These are phyloP conservation scores for Cephalopachus bancanus DNA, from an alignment of 2,797 vertebrate genomes.

Conservation along the genomic window DNA sequence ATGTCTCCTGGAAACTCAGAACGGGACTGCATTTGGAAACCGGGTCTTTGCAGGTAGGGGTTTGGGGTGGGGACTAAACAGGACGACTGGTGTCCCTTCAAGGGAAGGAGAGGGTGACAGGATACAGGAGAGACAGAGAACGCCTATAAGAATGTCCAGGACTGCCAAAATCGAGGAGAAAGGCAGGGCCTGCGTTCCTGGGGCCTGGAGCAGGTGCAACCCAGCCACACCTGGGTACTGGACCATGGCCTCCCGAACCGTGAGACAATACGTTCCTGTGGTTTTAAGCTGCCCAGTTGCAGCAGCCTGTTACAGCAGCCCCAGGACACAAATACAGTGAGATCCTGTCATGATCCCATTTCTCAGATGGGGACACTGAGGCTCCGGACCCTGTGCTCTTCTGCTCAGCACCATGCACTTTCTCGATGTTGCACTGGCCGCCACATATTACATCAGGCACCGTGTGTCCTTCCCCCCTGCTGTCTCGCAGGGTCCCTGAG, in stretches of 20 bases:
- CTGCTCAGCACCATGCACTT: neutral
- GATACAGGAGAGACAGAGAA: neutral
- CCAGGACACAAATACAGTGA: too few species aligned
- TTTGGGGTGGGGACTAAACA: neutral
- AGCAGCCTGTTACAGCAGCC: neutral
- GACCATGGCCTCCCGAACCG: too few species aligned
- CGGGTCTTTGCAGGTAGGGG: neutral
- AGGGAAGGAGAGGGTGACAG: neutral
- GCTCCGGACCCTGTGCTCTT: neutral
- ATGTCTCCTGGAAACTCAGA: neutral
- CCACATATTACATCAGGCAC: neutral
- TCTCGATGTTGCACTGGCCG: neutral
- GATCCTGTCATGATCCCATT: neutral
- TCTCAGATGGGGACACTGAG: neutral
- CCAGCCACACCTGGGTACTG: neutral
- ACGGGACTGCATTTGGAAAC: neutral
- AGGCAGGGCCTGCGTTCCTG: neutral
- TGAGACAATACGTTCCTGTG: too few species aligned
- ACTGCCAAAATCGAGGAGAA: neutral
- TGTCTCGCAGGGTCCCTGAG: neutral
- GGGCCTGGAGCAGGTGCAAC: rapidly evolving
- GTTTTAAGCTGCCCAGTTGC: neutral
- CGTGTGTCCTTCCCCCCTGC: neutral
- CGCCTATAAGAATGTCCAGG: neutral
- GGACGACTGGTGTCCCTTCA: too few species aligned